Percentiles rank a stretch among this genome's conserved stretches.
Evolutionary conservation across 2,888 invertebrate genomes (phyloP).

Genomic region (Meiosimyza decipiens): DNA sequence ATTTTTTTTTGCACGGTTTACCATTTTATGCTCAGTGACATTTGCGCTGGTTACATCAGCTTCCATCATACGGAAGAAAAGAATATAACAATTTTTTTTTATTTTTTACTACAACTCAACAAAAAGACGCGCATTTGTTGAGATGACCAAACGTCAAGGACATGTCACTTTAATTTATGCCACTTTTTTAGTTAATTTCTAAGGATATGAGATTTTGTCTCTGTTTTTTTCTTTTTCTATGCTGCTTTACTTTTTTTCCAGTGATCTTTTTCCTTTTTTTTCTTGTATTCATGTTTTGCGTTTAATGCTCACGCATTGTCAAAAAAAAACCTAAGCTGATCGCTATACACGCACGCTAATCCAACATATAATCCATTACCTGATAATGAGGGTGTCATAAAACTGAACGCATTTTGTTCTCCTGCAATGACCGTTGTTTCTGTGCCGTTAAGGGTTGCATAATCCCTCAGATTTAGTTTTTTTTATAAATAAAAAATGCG

Average conservation of each 20-base stretch:
- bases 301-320: not conserved
- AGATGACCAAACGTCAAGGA: slow-evolving; percentile 1
- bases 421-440: not conserved
- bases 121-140: too few species aligned
- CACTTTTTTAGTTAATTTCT: slow-evolving; percentile 15
- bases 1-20: too few species aligned
- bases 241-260: not conserved
- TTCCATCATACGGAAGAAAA: too few species aligned
- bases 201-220: not conserved
- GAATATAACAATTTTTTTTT: too few species aligned
- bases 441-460: slow-evolving; percentile 54
- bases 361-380: slow-evolving; percentile 21
- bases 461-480: slow-evolving; percentile 43
- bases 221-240: not conserved
- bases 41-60: too few species aligned
- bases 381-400: slow-evolving; percentile 39
- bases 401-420: not conserved
- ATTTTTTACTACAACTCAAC: too few species aligned
- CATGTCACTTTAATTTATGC: not conserved
- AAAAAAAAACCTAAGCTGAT: slow-evolving; percentile 15
- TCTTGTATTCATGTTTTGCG: not conserved
- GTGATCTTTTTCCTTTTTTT: not conserved
- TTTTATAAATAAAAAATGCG: not conserved
- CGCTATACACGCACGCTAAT: not conserved
- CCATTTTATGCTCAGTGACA: too few species aligned